Percentiles rank a stretch among this genome's conserved stretches.
Evolutionary conservation across 2,797 vertebrate genomes (phyloP).

Genomic region (Hapalemur alaotrensis): DNA sequence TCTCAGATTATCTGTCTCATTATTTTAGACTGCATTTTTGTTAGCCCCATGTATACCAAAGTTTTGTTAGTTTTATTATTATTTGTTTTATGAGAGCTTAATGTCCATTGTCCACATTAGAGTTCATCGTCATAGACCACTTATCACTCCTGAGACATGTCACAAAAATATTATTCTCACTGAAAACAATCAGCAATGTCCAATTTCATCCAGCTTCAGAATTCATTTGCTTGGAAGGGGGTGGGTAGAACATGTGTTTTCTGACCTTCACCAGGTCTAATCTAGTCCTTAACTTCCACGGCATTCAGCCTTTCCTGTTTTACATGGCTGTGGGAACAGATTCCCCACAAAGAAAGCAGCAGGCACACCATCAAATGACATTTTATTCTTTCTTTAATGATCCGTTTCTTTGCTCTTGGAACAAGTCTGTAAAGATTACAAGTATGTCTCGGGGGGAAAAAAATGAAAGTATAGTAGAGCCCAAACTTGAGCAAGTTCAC

Average conservation of each 20-base stretch:
- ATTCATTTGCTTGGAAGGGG: neutral
- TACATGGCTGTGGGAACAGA: neutral
- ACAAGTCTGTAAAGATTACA: constrained; percentile 69
- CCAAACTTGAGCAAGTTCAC: constrained; percentile 73
- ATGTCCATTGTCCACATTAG: neutral
- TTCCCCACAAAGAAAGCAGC: constrained; percentile 62
- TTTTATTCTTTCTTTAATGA: constrained; percentile 59
- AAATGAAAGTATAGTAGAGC: constrained; percentile 57
- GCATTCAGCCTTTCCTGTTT: neutral
- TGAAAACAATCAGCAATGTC: constrained; percentile 25
- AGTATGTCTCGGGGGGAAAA: constrained; percentile 64
- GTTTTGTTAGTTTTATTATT: constrained; percentile 19
- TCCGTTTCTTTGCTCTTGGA: constrained; percentile 60
- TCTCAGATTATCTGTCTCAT: neutral
- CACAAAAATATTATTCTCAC: neutral
- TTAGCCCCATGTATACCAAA: neutral
- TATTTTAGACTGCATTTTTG: constrained; percentile 31
- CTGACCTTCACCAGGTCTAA: constrained; percentile 14
- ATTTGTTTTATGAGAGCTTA: neutral
- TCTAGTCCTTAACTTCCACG: neutral
- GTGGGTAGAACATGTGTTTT: neutral
- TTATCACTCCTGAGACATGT: neutral
- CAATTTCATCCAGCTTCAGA: neutral
- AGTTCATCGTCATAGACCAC: constrained; percentile 2
- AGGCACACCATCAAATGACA: constrained; percentile 31